Evolutionary conservation across 1,140 invertebrate genomes (phyloP), one percentile per base, ranked within the genome.

Genomic region (Glossosoma conforme): DNA sequence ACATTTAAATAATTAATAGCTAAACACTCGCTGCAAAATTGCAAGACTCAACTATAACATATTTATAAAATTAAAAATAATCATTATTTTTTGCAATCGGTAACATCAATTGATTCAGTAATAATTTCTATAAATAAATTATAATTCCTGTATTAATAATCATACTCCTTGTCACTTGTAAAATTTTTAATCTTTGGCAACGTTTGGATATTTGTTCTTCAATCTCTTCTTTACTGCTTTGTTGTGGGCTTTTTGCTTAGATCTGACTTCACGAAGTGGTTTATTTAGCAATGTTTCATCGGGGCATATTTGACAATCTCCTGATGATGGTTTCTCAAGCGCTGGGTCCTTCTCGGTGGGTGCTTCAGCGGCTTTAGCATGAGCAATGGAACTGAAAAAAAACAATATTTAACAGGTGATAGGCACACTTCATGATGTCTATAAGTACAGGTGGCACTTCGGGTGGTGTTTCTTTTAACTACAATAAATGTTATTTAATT

Each of bases 281-380:
- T 22, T 25, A 11, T 49, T 38, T n/a, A 28, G 17, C 2, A 44
- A 36, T 19, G 44, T 24, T n/a, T 13, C 4, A 18, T 55, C 17
- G 6, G 32, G 15, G 38, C 53, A 55, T 14, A 55, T 50, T 14
- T 30, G 32, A 38, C 53, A 55, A 38, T 49, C 15, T 44, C 15
- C 41, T 15, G 22, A 36, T 21, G 37, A 20, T 11, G 28, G 38
- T 13, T 48, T 46, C 10, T 42, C 44, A n/a, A n/a, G n/a, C n/a
- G n/a, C n/a, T n/a, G n/a, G n/a, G n/a, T n/a, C n/a, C n/a, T n/a
- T n/a, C n/a, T n/a, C n/a, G n/a, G n/a, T n/a, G n/a, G n/a, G n/a
- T n/a, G n/a, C n/a, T n/a, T n/a, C n/a, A n/a, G n/a, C n/a, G n/a
- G n/a, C n/a, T n/a, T n/a, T n/a, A n/a, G n/a, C n/a, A n/a, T n/a